Base-by-base conservation (phyloP, 2,888 invertebrate genomes). In the Galeruca laticollis region DNA sequence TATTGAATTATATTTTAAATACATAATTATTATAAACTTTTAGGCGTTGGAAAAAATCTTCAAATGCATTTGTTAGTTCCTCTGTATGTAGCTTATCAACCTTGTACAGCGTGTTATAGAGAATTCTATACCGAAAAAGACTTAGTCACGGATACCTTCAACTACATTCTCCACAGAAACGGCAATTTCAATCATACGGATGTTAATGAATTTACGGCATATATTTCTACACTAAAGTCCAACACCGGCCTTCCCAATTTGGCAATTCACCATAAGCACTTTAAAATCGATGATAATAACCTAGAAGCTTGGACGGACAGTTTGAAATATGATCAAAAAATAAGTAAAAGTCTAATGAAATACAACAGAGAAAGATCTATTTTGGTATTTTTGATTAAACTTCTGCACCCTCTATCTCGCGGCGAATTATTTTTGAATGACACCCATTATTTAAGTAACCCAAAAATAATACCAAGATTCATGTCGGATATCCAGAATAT, bases 401-500 rank as follows among this genome's bases (percentile, higher is more conserved):
- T 86, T 4, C 47, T 91, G 80, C 84, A 88, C 47, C 89, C 88
- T 0, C 80, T 83, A 69, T 87, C 87, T 13, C 69, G 74, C n/a
- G 88, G 88, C 0, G 76, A 82, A 33, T 13, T 88, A 2, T 75
- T 84, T 56, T 82, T 92, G 20, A 85, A 85, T 54, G 87, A 87
- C 18, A 81, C 81, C 2, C 83, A 90, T 79, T 89, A 90, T 0
- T 52, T 74, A 9, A 72, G 75, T 31, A 75, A 82, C 52, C 82
- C 82, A 0, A 73, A 69, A 10, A 82, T 61, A 62, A 85, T 88
- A 75, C 87, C 91, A 0, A 91, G 92, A 79, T 93, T 92, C 80
- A 87, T 93, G 43, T 80, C 85, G 0, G 87, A 90, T 31, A 77
- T 82, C 0, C 72, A 75, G 0, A 71, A 75, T 20, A 83, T 60